Base-by-base conservation (phyloP, 2,113 vertebrate genomes). In the Epinephelus lanceolatus region DNA sequence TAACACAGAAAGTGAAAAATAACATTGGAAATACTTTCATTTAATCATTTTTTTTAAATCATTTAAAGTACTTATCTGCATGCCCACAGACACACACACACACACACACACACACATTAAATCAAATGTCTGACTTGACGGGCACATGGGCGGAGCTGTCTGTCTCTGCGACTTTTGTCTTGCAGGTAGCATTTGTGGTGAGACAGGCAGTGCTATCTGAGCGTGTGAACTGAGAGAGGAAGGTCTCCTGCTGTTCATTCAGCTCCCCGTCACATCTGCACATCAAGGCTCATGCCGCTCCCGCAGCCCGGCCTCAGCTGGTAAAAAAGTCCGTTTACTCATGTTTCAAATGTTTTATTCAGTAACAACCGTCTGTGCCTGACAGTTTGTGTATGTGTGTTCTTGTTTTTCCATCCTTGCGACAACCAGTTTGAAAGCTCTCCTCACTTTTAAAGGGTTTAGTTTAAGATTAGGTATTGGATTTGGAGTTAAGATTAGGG, bases 321-420 rank as follows among this genome's bases (percentile, higher is more conserved):
- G 67, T 84, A 33, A 71, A 78, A 74, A 84, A 84, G 53, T 83
- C 40, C 1, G 7, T 82, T 75, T 71, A 78, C 42, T 59, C 56
- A 18, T 76, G 84, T 85, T 78, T 92, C 75, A 76, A 80, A 93
- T 93, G 79, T 88, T 88, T 94, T 91, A 90, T 91, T 93, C 70
- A 88, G 75, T 13, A 83, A 78, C 63, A 57, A 45, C 70, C 80
- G 60, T 86, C 85, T 87, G 86, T 86, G 73, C 61, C 37, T 0
- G 21, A 55, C 55, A 63, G 72, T 77, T 77, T 66, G 66, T 76
- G 49, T 70, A 42, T 49, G 69, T 60, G 25, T 59, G 51, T 30
- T 57, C 63, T 45, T 60, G 49, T 33, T 71, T 73, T 14, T 25
- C 37, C 42, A 62, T 30, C 71, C 70, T 49, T 74, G 66, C 47